Conservation (phyloP, 1,140 invertebrate genomes). For the Sarcophaga bullata region DNA sequence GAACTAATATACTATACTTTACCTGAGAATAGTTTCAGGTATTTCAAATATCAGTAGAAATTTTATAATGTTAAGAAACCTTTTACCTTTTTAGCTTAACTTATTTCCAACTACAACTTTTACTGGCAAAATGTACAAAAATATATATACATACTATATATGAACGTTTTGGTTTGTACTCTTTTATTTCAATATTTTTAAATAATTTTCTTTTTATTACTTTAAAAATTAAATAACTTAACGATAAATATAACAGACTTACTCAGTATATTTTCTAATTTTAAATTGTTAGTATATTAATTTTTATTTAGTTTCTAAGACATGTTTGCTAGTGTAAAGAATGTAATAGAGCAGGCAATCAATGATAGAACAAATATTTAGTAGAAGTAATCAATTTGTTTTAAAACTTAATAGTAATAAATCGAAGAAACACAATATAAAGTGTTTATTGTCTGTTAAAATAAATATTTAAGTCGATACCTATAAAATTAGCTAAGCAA, state of each 20-base stretch:
- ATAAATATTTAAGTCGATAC: constrained; percentile 5
- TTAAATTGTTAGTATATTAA: neutral
- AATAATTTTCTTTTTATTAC: too few relatives aligned
- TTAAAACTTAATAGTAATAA: constrained; percentile 35
- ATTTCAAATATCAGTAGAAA: too few relatives aligned
- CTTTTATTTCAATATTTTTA: neutral
- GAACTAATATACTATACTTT: too few relatives aligned
- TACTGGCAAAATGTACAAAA: neutral
- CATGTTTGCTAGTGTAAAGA: neutral
- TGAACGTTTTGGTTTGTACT: constrained; percentile 14
- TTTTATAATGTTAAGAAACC: too few relatives aligned
- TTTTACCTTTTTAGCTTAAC: too few relatives aligned
- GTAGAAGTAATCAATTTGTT: neutral
- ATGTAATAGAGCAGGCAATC: neutral
- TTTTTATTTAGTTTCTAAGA: constrained; percentile 13
- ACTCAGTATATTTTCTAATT: too few relatives aligned
- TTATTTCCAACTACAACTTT: neutral
- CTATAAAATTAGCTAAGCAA: constrained; percentile 33
- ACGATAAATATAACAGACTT: too few relatives aligned
- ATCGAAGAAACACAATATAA: neutral
- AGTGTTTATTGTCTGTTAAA: neutral
- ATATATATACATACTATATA: neutral
- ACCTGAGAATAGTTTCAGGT: too few relatives aligned
- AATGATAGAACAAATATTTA: neutral
- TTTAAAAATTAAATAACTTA: too few relatives aligned